Percentiles rank a stretch among this genome's conserved stretches.
These are phyloP conservation scores for Oncorhynchus gorbuscha DNA, from an alignment of 2,113 vertebrate genomes.

Conservation along the genomic window DNA sequence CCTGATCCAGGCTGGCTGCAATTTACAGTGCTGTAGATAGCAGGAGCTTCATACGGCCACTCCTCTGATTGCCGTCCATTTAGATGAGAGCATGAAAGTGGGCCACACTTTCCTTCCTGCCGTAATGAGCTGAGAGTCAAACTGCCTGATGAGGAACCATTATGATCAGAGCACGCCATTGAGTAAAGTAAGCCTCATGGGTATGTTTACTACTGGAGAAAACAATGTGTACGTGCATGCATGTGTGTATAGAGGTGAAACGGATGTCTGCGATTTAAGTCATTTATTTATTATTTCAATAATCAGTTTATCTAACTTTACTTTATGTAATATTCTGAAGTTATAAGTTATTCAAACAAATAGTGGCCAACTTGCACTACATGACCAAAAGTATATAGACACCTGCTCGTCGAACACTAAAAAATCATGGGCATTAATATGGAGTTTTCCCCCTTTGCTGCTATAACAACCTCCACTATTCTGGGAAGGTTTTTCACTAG, in stretches of 20 bases:
- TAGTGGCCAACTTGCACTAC: background rate
- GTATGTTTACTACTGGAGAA: background rate
- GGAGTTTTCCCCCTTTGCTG: too few species aligned
- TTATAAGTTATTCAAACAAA: background rate
- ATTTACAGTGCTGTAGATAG: constrained; percentile 10
- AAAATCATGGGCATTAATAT: too few species aligned
- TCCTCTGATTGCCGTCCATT: background rate
- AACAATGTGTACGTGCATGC: too few species aligned
- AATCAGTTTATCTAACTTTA: background rate
- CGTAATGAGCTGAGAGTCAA: background rate
- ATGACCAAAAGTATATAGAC: too few species aligned
- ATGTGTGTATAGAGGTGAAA: background rate
- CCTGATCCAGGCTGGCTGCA: constrained; percentile 10
- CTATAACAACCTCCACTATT: too few species aligned
- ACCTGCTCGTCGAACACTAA: too few species aligned
- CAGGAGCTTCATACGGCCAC: background rate
- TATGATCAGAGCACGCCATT: background rate
- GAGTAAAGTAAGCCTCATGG: background rate
- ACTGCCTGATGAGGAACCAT: background rate
- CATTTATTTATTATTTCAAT: too few species aligned
- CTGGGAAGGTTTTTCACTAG: too few species aligned
- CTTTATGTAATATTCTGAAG: background rate
- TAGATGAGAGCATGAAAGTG: background rate
- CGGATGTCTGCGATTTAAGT: too few species aligned
- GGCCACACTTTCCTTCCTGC: background rate